Evolutionary conservation across 2,888 invertebrate genomes (phyloP), one percentile per base, ranked within the genome.

Genomic region (Trichogramma dendrolimi): DNA sequence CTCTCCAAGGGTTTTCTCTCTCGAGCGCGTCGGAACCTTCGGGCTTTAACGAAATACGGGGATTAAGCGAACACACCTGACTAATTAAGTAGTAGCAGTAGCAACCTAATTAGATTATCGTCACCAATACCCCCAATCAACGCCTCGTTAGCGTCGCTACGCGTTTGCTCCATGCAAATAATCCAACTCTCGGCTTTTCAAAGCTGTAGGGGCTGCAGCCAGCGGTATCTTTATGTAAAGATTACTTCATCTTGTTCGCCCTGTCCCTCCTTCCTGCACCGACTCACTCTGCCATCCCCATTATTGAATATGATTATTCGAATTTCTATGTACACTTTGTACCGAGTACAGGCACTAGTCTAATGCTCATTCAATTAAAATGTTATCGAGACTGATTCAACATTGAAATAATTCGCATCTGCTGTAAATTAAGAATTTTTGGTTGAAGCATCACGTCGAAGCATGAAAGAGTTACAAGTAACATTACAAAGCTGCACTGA

Each of bases 51-150:
- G 74, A 71, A 74, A 74, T 74, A 72, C 72, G 62, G 71, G 73
- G 72, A 74, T 74, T 74, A 74, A 71, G 70, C 71, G 71, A 72
- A 73, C 71, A 73, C 71, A 75, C 74, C 73, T 74, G 73, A 73
- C 72, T 75, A 75, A 75, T 75, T 74, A 74, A 74, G 74, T 72
- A 73, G 71, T 65, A 27, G 27, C 27, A 27, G 27, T 27, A 27
- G 27, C 27, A 27, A 67, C 67, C 73, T 74, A 75, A 75, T 72
- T 71, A 71, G 73, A 75, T 75, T 71, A 75, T 71, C 71, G 73
- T 73, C 72, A 74, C 75, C 73, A 74, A 75, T 75, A 75, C 74
- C 62, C 71, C 72, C 70, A 74, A 75, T 75, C 74, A 75, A 74
- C 72, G 71, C 69, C 69, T 74, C 73, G 73, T 75, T 75, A 74